A percentile compares a stretch with the other conserved stretches of the same genome.
These are phyloP conservation scores for Drosophila multiciliata DNA, from an alignment of 2,888 invertebrate genomes.

Conservation along the genomic window DNA sequence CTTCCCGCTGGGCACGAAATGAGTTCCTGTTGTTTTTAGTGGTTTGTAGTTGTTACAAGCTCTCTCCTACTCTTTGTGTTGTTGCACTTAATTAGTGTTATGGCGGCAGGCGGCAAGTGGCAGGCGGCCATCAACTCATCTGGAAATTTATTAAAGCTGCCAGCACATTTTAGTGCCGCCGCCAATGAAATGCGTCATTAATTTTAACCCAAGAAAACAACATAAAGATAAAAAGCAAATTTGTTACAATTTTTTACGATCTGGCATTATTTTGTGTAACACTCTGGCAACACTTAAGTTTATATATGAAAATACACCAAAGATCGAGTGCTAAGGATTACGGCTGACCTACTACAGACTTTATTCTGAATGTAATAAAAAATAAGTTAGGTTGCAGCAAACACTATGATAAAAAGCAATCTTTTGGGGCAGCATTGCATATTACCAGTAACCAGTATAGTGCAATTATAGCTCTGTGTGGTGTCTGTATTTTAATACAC, in stretches of 20 bases:
- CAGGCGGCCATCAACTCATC: slow-evolving; percentile 17
- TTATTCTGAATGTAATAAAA: background rate
- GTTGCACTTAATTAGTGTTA: slow-evolving; percentile 60
- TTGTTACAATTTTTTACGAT: slow-evolving; percentile 8
- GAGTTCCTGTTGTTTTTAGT: slow-evolving; percentile 38
- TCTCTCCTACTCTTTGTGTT: slow-evolving; percentile 27
- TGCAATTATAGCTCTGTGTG: background rate
- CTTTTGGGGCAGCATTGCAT: background rate
- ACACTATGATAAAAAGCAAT: too few relatives aligned
- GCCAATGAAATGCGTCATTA: slow-evolving; percentile 46
- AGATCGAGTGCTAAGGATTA: background rate
- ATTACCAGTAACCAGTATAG: background rate
- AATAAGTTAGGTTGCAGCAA: background rate
- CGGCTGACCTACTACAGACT: background rate
- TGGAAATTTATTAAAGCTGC: slow-evolving; percentile 46
- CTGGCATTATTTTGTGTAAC: background rate
- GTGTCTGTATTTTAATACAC: background rate
- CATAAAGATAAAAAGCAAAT: slow-evolving; percentile 19
- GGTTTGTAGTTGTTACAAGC: background rate
- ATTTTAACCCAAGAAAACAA: slow-evolving; percentile 23
- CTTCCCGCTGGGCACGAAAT: slow-evolving; percentile 43
- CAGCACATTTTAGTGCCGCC: slow-evolving; percentile 15
- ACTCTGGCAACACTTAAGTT: slow-evolving; percentile 23
- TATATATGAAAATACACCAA: background rate
- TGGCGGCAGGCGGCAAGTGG: slow-evolving; percentile 20